phyloP scores from a whole-genome alignment of 2,797 vertebrate species.

The Anguilla pacifica region DNA sequence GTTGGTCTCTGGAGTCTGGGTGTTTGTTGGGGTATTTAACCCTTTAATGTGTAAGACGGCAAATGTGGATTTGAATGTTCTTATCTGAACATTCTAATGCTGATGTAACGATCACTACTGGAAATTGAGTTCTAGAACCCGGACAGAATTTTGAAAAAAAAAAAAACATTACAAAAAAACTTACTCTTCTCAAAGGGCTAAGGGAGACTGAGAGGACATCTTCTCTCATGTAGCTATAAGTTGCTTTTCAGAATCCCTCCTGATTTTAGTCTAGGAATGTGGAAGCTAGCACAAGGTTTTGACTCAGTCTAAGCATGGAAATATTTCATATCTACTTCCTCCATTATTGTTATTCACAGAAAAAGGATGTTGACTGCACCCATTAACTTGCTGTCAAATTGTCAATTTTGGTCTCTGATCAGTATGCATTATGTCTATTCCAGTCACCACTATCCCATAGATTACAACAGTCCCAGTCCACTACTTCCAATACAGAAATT shows the following conservation, averaged over 20 bases:
- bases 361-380: background rate
- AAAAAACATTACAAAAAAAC: background rate
- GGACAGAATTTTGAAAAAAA: too few species aligned
- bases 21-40: background rate
- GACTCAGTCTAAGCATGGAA: background rate
- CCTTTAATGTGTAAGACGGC: too few species aligned
- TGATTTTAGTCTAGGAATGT: background rate
- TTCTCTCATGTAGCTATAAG: background rate
- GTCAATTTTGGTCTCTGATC: background rate
- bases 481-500: slow-evolving; percentile 11
- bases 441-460: background rate
- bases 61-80: too few species aligned
- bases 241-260: background rate
- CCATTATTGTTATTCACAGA: background rate
- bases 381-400: background rate
- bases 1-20: background rate
- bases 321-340: background rate
- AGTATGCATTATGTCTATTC: background rate
- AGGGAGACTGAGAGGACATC: background rate
- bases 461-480: background rate
- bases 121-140: too few species aligned
- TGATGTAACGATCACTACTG: too few species aligned
- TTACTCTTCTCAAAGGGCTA: background rate
- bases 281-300: background rate
- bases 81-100: too few species aligned